A percentile compares a stretch with the other conserved stretches of the same genome.
Evolutionary conservation across 2,797 vertebrate species (phyloP).

Genomic region (Cetoscarus ocellatus): DNA sequence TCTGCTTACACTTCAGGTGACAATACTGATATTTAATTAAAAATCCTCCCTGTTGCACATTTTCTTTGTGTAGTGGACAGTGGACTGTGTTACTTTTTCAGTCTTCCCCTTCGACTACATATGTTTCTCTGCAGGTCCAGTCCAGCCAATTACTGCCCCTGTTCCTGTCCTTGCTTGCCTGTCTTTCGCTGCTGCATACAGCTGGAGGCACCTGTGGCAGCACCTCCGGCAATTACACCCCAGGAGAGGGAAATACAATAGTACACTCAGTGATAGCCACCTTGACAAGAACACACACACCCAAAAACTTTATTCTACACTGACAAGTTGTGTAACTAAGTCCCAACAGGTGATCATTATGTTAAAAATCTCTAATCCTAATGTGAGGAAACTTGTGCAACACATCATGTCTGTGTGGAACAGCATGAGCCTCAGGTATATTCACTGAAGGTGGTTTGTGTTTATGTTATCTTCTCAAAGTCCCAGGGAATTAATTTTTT

Average conservation of each 20-base stretch:
- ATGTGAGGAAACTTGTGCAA: slow-evolving; percentile 16
- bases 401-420: slow-evolving; percentile 5
- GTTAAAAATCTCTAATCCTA: slow-evolving; percentile 38
- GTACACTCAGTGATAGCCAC: slow-evolving; percentile 2
- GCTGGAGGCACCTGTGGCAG: slow-evolving; percentile 32
- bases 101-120: slow-evolving; percentile 37
- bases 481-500: too few species aligned
- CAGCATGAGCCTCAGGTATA: background rate
- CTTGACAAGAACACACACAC: background rate
- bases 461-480: background rate
- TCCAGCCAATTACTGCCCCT: slow-evolving; percentile 60
- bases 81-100: background rate
- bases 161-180: slow-evolving; percentile 22
- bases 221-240: slow-evolving; percentile 66
- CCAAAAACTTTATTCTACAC: slow-evolving; percentile 16
- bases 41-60: background rate
- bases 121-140: slow-evolving; percentile 40
- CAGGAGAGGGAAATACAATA: slow-evolving; percentile 30
- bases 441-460: background rate
- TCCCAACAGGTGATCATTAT: slow-evolving; percentile 61
- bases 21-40: background rate
- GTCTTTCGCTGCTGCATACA: slow-evolving; percentile 39
- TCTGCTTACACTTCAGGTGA: background rate
- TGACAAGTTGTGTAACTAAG: slow-evolving; percentile 64
- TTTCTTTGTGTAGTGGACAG: background rate